Evolutionary conservation across 2,888 invertebrate genomes (phyloP), one percentile per base, ranked within the genome.

Genomic region (Drosophila picticornis): DNA sequence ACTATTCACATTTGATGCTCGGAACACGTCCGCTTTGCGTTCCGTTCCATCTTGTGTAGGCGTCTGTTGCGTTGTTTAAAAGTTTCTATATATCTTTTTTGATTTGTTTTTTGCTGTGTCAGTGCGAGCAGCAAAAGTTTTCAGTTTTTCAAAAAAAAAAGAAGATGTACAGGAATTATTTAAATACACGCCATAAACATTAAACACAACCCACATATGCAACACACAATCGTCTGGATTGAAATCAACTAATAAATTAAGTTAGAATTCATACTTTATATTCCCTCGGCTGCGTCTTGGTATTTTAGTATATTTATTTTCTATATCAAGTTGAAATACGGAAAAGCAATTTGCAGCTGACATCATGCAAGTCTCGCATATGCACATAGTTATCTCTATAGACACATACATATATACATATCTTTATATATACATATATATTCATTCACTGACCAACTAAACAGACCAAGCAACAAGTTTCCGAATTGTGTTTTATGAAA

Each of bases 321-420:
- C 63, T 66, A 68, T 81, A 77, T 77, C 77, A 83, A 84, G 64
- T 81, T 81, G 64, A 80, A 79, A 86, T 88, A 86, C 89, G 86
- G 89, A 88, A 86, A 86, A 89, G 60, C 77, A 80, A 83, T 85
- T 87, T 80, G 80, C 80, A 88, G 82, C 89, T 86, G 86, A 86
- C 86, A 86, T 86, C 89, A 86, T 78, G 64, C 78, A 77, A 48
- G 59, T 36, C 22, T 56, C 71, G 56, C 53, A 61, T 56, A 69
- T 50, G 51, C 25, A 25, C 38, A 31, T 19, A 52, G 7, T 38
- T 31, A 34, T 16, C 22, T 19, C n/a, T 25, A 9, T 13, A 25
- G 9, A 32, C 19, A 22, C 6, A 22, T 31, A 51, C 16, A 66
- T 25, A n/a, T 25, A n/a, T 31, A 51, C 32, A 43, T 22, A 59